A percentile compares a stretch with the other conserved stretches of the same genome.
These are phyloP conservation scores for Misgurnus anguillicaudatus DNA, from an alignment of 2,113 vertebrate genomes.

Conservation along the genomic window DNA sequence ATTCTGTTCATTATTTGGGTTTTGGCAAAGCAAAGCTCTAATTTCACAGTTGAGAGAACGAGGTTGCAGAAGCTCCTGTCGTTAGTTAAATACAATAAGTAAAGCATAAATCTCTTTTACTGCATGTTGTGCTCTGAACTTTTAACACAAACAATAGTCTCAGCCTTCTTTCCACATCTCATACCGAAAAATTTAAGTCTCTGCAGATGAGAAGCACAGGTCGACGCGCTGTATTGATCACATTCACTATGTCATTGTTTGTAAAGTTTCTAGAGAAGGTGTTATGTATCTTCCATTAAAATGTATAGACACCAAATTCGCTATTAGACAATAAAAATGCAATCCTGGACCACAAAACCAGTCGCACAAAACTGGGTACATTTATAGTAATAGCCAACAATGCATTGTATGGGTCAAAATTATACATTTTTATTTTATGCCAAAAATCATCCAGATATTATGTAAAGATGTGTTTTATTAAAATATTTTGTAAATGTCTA, in stretches of 20 bases:
- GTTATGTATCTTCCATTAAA: neutral
- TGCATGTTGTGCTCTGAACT: neutral
- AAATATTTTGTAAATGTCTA: too few relatives aligned
- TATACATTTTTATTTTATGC: too few relatives aligned
- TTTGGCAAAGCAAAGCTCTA: conserved; percentile 41
- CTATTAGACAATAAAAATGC: neutral
- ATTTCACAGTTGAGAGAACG: conserved; percentile 48
- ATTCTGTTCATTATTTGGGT: conserved; percentile 45
- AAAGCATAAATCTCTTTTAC: conserved; percentile 25
- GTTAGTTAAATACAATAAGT: conserved; percentile 41
- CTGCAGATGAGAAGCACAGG: neutral
- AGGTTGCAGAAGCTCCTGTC: conserved; percentile 27
- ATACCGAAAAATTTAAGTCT: neutral
- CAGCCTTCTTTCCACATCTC: neutral
- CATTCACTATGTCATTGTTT: neutral
- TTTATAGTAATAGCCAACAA: too few relatives aligned
- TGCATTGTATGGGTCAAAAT: too few relatives aligned
- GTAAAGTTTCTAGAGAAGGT: too few relatives aligned
- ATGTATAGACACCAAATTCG: neutral
- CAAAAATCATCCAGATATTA: too few relatives aligned
- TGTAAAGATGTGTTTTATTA: too few relatives aligned
- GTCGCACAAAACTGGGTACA: too few relatives aligned
- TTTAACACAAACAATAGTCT: neutral
- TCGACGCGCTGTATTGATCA: neutral
- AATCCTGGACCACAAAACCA: too few relatives aligned